Base-by-base conservation (phyloP, 1,140 invertebrate genomes). In the Oncopodura yosiiana region DNA sequence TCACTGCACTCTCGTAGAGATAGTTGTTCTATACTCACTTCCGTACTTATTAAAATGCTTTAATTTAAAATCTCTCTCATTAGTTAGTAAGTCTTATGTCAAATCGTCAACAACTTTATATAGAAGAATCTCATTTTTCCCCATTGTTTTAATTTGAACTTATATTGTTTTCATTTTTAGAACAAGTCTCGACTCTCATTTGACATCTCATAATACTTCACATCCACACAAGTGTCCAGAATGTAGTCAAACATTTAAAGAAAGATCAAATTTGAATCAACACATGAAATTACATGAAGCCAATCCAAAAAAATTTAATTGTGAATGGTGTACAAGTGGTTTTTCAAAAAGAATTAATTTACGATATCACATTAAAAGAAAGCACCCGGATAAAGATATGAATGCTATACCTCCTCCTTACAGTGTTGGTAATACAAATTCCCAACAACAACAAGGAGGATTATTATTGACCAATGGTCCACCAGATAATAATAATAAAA, bases 271-370 rank as follows among this genome's bases (percentile, higher is more conserved):
- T 48, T 44, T 63, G 4, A 42, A 30, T 12, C 43, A 54, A 12
- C 54, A 63, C 37, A 58, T 59, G 48, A 49, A 54, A 52, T 50
- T 51, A 30, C 62, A 63, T 49, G 30, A 16, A 26, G 55, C 58
- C 30, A 56, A 55, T 56, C 58, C 51, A 19, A 58, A 59, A 51
- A 56, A 58, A 19, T 63, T 63, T 38, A 41, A 36, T n/a, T 63
- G 62, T 53, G 55, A 60, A 6, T 58, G 52, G 29, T 63, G 62
- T 34, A 37, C 55, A 11, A 60, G 54, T 54, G 55, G 32, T 29
- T 63, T 63, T 43, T 52, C 62, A 30, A 63, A 63, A 39, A 26
- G 55, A 42, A 58, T 63, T n/a, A 63, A 63, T 36, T 34, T 61
- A 8, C 58, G 58, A 16, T 58, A 58, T 44, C 62, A 63, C 42